Base-by-base conservation (phyloP, 2,113 vertebrate species). In the Procapra przewalskii region DNA sequence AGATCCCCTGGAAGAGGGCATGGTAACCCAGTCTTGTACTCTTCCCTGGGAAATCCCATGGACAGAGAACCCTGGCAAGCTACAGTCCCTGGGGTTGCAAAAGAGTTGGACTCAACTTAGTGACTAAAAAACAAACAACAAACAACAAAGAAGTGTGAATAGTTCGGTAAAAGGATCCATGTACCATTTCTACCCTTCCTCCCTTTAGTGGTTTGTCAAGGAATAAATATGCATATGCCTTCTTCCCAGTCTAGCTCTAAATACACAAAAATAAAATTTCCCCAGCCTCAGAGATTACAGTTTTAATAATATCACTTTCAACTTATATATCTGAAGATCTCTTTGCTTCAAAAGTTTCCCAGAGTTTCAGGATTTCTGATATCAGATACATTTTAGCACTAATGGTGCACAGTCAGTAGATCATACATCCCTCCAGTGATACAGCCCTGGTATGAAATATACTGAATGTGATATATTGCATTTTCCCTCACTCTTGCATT, bases 261-360 rank as follows among this genome's bases (percentile, higher is more conserved):
- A 36, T 83, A 40, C 8, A 92, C 16, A 36, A 55, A 52, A 67
- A 48, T 57, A 80, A 17, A 33, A 87, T 33, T 87, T 10, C 55
- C 55, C 55, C 23, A 52, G 11, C 33, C 1, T 29, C 43, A 80
- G 31, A 21, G n/a, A 15, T 57, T 75, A 48, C 9, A 60, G 6
- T 71, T 91, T 94, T 82, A 91, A 91, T 92, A 92, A 83, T 79
- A 80, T 64, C 89, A 85, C 16, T 55, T 93, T 64, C 16, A 54
- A 36, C 50, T 55, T 85, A 9, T 88, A 54, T 60, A 36, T 94
- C 33, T 5, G 21, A 75, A 60, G 8, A 1, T 77, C 33, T 48
- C 8, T 88, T 83, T 40, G 43, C 33, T 57, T 43, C 29, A 75
- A 88, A 96, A 79, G 0, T 19, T 82, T 52, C 33, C 36, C 31